Evolutionary conservation across 2,797 vertebrate genomes (phyloP).

Genomic region (Urosaurus nigricauda): DNA sequence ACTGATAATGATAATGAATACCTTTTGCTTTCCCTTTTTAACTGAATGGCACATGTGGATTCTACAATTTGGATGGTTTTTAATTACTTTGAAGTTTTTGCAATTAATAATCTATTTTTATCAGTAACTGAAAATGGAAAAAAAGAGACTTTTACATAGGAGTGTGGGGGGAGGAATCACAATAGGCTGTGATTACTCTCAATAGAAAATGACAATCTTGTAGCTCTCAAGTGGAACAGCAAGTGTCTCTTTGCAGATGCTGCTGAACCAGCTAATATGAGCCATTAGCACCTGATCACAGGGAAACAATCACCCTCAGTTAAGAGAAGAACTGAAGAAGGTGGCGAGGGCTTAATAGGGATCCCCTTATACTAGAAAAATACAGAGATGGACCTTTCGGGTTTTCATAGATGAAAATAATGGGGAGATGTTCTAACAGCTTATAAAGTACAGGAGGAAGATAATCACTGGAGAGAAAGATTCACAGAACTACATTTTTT

Average conservation of each 20-base stretch:
- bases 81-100: conserved; percentile 66
- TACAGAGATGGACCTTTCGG: not conserved
- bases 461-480: too few relatives aligned
- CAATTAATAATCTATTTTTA: conserved; percentile 55
- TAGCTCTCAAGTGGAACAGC: conserved; percentile 41
- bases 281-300: conserved; percentile 64
- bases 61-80: conserved; percentile 24
- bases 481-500: too few relatives aligned
- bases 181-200: conserved; percentile 68
- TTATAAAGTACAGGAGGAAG: too few relatives aligned
- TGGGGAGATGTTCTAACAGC: not conserved
- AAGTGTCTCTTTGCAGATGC: conserved; percentile 52
- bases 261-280: conserved; percentile 68
- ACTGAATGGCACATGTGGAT: conserved; percentile 11
- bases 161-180: conserved; percentile 42
- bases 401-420: conserved; percentile 6
- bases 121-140: conserved; percentile 50
- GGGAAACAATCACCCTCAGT: conserved; percentile 38
- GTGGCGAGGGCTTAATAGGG: conserved; percentile 27
- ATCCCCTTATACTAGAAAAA: conserved; percentile 52
- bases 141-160: conserved; percentile 51
- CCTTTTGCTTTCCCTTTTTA: not conserved
- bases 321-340: conserved; percentile 21
- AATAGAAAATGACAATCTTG: conserved; percentile 59
- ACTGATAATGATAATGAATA: not conserved